A percentile compares a stretch with the other conserved stretches of the same genome.
These are phyloP conservation scores for Sebastolobus altivelis DNA, from an alignment of 2,797 vertebrate species.

Conservation along the genomic window DNA sequence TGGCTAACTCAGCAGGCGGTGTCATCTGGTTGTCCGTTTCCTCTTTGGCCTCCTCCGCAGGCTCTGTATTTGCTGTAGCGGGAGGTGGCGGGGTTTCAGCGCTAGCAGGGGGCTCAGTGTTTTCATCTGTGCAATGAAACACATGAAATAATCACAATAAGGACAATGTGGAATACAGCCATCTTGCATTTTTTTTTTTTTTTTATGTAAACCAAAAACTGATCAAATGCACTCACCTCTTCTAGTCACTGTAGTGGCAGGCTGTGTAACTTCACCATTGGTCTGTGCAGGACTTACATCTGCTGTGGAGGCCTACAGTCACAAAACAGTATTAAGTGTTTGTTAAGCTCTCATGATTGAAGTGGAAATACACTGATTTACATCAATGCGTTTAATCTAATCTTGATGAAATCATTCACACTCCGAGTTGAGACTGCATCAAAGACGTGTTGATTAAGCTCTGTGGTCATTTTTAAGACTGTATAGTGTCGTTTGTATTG, in stretches of 20 bases:
- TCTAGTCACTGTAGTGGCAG: constrained; percentile 85
- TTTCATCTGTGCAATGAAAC: constrained; percentile 68
- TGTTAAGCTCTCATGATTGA: background rate
- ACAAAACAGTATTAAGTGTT: constrained; percentile 13
- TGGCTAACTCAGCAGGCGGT: constrained; percentile 43
- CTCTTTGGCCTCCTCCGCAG: constrained; percentile 54
- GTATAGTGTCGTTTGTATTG: background rate
- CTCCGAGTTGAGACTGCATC: background rate
- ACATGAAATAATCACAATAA: background rate
- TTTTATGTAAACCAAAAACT: background rate
- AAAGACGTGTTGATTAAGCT: background rate
- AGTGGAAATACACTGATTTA: background rate
- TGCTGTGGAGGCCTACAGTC: constrained; percentile 63
- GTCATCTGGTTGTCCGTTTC: constrained; percentile 57
- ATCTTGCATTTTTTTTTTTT: background rate
- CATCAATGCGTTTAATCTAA: background rate
- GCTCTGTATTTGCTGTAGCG: constrained; percentile 51
- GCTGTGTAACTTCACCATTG: constrained; percentile 90
- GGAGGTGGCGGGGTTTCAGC: constrained; percentile 68
- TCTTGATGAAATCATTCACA: background rate
- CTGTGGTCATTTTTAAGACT: background rate
- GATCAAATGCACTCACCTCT: constrained; percentile 80
- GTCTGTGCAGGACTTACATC: constrained; percentile 90
- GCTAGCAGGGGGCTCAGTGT: constrained; percentile 44
- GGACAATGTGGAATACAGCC: background rate